Base-by-base conservation (phyloP, 2,888 invertebrate genomes). In the Sarcophaga subvicina region DNA sequence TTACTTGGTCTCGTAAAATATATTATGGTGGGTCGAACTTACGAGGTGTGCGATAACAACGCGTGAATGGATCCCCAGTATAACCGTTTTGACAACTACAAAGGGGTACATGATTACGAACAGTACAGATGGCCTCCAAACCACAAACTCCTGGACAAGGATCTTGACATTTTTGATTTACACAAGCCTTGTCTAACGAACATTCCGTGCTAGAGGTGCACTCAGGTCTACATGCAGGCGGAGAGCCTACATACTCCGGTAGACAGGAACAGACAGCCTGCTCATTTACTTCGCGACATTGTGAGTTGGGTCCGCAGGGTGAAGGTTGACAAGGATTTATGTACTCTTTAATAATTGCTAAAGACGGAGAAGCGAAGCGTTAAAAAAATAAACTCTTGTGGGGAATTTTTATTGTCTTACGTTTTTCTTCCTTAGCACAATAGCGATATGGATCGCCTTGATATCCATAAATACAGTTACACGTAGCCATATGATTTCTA, bases 271-370 rank as follows among this genome's bases (percentile, higher is more conserved):
- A 97, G 0, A 95, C 95, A 8, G 95, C 95, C 94, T 96, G 94
- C 62, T 95, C 95, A 89, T 96, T 96, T 1, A 95, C 91, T 83
- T 95, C 94, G 89, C 95, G 95, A 91, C 97, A 97, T 92, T 96
- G 96, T 90, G 96, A 96, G 90, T 96, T 96, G n/a, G 96, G 96
- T 3, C 97, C 97, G 90, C 97, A 97, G 0, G 96, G 96, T 71
- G 96, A 95, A 72, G 95, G 95, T 88, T 93, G 90, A 76, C 93
- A 93, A 4, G 93, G 92, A 86, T 92, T 92, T 0, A 91, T 88
- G 78, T 92, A 92, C 59, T 92, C 92, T 37, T 89, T 89, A 6
- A 89, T 69, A 45, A 88, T 75, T 4, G 91, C 91, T 91, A 84
- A 72, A 5, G 45, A 4, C 12, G 17, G 37, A 60, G 63, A 20